Evolutionary conservation across 1,140 invertebrate species (phyloP).

Genomic region (Lysiphlebus fabarum): DNA sequence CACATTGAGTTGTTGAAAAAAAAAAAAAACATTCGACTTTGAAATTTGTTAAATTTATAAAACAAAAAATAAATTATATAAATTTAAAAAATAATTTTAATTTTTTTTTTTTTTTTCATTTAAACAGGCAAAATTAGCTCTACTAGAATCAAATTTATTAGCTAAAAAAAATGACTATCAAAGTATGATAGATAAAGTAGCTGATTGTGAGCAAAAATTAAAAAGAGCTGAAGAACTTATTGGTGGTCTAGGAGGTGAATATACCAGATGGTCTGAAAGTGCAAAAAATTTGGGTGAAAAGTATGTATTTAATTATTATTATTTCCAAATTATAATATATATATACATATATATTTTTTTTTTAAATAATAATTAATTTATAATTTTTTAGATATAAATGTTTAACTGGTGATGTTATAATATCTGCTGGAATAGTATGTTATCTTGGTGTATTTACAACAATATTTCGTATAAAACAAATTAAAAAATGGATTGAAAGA

Average conservation of each 20-base stretch:
- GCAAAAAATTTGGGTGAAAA: constrained; percentile 72
- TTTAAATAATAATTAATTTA: no score
- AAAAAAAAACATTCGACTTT: no score
- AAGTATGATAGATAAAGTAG: constrained; percentile 75
- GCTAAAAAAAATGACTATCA: constrained; percentile 56
- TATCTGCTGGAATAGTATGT: constrained; percentile 84
- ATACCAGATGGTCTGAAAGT: constrained; percentile 76
- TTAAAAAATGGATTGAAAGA: constrained; percentile 70
- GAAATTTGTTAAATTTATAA: no score
- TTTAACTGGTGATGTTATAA: constrained; percentile 75
- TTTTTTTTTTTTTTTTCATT: no score
- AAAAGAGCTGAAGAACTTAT: constrained; percentile 91
- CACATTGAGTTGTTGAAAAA: no score
- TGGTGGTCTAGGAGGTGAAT: constrained; percentile 78
- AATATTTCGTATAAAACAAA: constrained; percentile 68
- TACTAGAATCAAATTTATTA: constrained; percentile 64
- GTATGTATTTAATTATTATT: constrained; percentile 37
- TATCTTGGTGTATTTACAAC: constrained; percentile 90
- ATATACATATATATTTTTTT: no score
- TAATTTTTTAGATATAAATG: constrained; percentile 55
- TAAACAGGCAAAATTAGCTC: constrained; percentile 39
- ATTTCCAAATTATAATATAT: no score
- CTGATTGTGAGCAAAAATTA: constrained; percentile 84
- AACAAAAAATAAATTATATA: no score
- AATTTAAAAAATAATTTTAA: no score